A percentile compares a stretch with the other conserved stretches of the same genome.
Evolutionary conservation across 2,888 invertebrate species (phyloP).

Genomic region (Drosophila flavopinicola): DNA sequence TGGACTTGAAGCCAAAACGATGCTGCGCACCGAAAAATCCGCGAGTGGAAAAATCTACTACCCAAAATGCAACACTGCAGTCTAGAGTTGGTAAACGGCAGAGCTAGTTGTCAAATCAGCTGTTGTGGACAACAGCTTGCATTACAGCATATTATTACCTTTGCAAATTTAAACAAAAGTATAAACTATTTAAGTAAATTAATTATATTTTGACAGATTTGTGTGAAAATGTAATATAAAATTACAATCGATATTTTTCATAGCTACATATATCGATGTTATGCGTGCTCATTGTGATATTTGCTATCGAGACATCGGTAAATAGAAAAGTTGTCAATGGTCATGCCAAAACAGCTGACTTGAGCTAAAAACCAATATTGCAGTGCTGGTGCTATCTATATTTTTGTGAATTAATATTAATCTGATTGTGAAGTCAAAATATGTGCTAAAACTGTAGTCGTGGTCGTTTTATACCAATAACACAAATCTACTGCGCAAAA

Average conservation of each 20-base stretch:
- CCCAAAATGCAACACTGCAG: conserved; percentile 50
- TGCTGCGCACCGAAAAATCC: conserved; percentile 44
- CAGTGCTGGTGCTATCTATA: neutral
- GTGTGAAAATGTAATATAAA: neutral
- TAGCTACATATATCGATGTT: conserved; percentile 4
- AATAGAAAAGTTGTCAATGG: conserved; percentile 8
- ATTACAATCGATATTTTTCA: conserved; percentile 21
- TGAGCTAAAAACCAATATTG: neutral
- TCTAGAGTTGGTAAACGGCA: conserved; percentile 38
- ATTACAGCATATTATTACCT: neutral
- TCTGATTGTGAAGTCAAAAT: neutral
- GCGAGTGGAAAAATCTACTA: conserved; percentile 65
- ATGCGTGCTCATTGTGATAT: neutral
- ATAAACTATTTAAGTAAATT: neutral
- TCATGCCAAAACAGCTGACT: conserved; percentile 34
- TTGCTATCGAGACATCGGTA: conserved; percentile 24
- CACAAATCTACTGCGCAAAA: conserved; percentile 34
- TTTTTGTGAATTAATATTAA: neutral
- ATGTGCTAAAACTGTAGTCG: neutral
- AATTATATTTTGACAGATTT: neutral
- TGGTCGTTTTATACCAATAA: neutral
- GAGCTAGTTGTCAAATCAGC: conserved; percentile 22
- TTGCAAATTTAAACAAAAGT: neutral
- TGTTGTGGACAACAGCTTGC: conserved; percentile 16
- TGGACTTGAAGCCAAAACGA: conserved; percentile 52